Evolutionary conservation across 2,113 vertebrate species (phyloP).

Genomic region (Gymnarchus niloticus): DNA sequence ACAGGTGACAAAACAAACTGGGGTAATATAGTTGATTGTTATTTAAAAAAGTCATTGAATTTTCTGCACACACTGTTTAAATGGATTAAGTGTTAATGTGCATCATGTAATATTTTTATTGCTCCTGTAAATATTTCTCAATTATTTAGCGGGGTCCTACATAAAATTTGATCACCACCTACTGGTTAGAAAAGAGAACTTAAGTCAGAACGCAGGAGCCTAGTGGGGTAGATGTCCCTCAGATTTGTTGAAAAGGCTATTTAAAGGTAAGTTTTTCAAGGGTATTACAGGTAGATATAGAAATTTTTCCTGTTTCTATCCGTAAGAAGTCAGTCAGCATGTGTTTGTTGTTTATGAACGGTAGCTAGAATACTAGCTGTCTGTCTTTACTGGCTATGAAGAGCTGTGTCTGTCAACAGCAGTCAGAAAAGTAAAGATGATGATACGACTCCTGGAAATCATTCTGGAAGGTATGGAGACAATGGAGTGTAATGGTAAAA

Average conservation of each 20-base stretch:
- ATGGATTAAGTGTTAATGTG: background rate
- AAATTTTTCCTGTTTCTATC: background rate
- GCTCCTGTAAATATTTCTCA: background rate
- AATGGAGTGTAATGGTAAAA: background rate
- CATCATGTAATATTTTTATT: background rate
- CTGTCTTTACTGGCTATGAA: no score
- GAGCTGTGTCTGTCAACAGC: background rate
- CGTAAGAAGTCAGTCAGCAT: background rate
- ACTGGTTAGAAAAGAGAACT: background rate
- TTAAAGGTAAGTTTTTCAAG: background rate
- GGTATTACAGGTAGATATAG: background rate
- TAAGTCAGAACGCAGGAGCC: background rate
- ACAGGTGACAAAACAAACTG: background rate
- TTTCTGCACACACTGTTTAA: background rate
- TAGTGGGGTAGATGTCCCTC: background rate
- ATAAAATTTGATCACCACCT: conserved; percentile 13
- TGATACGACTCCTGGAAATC: background rate
- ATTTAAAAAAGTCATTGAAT: background rate
- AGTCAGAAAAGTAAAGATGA: background rate
- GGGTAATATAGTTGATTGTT: background rate
- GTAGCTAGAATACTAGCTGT: background rate
- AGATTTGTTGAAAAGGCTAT: background rate
- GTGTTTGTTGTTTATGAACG: background rate
- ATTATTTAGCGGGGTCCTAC: background rate
- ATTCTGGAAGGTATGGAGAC: background rate